Conservation (phyloP, 2,797 vertebrate genomes). For the Erithacus rubecula region DNA sequence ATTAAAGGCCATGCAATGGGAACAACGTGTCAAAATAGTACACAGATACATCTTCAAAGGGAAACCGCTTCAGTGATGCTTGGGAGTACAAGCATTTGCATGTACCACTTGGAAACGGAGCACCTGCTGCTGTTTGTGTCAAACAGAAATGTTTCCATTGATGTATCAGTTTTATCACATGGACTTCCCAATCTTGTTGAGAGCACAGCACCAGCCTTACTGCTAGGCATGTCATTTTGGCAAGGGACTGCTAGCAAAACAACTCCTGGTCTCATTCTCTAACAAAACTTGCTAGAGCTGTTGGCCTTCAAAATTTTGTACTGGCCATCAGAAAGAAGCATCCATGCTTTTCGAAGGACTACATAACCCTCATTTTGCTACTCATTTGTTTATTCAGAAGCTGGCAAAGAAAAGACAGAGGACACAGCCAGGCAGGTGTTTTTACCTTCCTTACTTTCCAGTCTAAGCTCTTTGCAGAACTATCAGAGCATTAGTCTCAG, state of each 20-base stretch:
- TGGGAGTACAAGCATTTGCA: not conserved
- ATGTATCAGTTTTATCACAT: slow-evolving; percentile 6
- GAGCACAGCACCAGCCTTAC: not conserved
- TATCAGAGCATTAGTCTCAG: not conserved
- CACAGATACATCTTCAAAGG: not conserved
- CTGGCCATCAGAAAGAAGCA: not conserved
- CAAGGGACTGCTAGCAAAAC: not conserved
- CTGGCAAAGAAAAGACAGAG: not conserved
- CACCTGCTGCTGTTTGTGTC: slow-evolving; percentile 47
- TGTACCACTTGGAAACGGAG: not conserved
- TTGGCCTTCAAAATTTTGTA: not conserved
- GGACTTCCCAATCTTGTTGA: not conserved
- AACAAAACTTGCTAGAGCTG: not conserved
- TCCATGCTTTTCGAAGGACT: not conserved
- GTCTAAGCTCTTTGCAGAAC: not conserved
- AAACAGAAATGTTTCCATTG: slow-evolving; percentile 8
- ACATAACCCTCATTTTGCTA: not conserved
- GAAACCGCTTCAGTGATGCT: not conserved
- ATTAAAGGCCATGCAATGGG: not conserved
- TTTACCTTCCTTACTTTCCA: not conserved
- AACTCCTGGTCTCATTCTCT: not conserved
- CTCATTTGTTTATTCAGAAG: not conserved
- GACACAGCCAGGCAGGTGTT: not conserved
- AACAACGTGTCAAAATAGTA: not conserved
- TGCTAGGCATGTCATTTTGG: not conserved